Conservation (phyloP, 2,797 vertebrate genomes). For the Nyctibius grandis region DNA sequence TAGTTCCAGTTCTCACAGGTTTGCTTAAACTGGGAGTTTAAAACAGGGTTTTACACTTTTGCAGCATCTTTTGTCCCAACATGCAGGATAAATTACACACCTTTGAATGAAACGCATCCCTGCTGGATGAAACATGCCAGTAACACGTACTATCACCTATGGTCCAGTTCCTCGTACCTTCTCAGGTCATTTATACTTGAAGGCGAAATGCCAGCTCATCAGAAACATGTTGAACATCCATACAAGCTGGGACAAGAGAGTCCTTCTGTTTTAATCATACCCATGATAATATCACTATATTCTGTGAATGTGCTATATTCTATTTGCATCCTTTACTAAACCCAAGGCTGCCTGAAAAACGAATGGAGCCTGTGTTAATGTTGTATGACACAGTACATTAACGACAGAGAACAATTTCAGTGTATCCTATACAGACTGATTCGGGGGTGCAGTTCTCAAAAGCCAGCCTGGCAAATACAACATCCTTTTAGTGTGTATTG, state of each 20-base stretch:
- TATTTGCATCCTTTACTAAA: neutral
- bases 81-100: neutral
- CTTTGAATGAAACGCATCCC: neutral
- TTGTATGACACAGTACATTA: neutral
- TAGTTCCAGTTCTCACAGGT: neutral
- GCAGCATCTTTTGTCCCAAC: neutral
- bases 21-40: neutral
- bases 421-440: neutral
- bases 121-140: neutral
- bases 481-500: neutral
- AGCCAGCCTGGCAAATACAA: neutral
- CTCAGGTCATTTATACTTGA: neutral
- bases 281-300: neutral
- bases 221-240: neutral
- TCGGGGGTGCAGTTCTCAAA: neutral
- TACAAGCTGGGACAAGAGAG: neutral
- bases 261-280: neutral
- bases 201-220: neutral
- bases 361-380: neutral
- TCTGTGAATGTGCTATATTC: neutral
- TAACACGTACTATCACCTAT: neutral
- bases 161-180: neutral
- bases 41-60: neutral
- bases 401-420: neutral
- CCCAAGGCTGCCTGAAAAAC: neutral